Conservation (phyloP, 2,888 invertebrate species). For the Apodemia mormo region DNA sequence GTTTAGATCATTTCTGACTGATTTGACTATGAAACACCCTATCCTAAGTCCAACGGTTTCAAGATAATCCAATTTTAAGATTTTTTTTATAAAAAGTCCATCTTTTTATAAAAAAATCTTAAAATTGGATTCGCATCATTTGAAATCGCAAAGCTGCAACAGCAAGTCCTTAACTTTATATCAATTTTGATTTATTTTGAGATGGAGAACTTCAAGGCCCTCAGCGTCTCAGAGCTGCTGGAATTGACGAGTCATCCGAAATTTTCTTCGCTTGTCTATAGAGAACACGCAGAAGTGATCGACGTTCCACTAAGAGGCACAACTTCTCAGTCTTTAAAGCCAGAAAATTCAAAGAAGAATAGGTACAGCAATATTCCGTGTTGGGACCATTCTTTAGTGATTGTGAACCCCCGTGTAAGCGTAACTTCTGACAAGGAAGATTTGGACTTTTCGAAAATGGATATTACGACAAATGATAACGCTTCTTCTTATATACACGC, state of each 20-base stretch:
- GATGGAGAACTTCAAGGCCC: slow-evolving; percentile 16
- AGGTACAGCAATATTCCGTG: slow-evolving; percentile 22
- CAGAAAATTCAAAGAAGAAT: slow-evolving; percentile 19
- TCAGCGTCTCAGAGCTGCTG: slow-evolving; percentile 17
- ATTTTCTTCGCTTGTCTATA: slow-evolving; percentile 17
- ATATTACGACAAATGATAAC: too few relatives aligned
- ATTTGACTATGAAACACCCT: too few relatives aligned
- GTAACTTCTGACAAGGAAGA: neutral
- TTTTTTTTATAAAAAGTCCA: too few relatives aligned
- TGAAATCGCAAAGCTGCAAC: too few relatives aligned
- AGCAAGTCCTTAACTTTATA: too few relatives aligned
- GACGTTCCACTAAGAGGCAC: slow-evolving; percentile 19
- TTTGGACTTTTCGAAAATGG: neutral
- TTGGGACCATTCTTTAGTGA: slow-evolving; percentile 19
- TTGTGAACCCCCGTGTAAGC: slow-evolving; percentile 1
- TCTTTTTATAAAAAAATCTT: too few relatives aligned
- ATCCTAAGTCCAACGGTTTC: too few relatives aligned
- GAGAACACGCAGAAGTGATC: slow-evolving; percentile 21
- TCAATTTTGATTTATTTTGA: neutral
- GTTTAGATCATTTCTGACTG: too few relatives aligned
- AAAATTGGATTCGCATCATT: too few relatives aligned
- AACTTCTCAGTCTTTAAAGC: slow-evolving; percentile 1
- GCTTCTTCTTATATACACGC: too few relatives aligned
- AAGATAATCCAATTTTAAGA: too few relatives aligned
- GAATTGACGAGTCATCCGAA: slow-evolving; percentile 20